A percentile compares a stretch with the other conserved stretches of the same genome.
phyloP scores from a whole-genome alignment of 2,888 invertebrate genomes.

The Adineta ricciae region DNA sequence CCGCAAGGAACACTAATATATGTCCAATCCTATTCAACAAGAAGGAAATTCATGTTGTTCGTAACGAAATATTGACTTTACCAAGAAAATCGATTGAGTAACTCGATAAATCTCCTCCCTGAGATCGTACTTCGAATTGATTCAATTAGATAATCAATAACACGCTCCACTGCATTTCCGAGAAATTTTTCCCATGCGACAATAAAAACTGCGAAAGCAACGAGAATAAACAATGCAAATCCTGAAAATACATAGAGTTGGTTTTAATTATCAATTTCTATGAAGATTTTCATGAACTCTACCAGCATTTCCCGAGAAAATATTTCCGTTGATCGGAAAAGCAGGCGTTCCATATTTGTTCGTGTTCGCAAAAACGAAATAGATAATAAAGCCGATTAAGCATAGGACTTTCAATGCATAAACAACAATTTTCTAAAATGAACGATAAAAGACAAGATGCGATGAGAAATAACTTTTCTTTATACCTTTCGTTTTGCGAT shows the following conservation, averaged over 20 bases:
- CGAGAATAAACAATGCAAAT: constrained; percentile 29
- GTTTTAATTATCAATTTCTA: neutral
- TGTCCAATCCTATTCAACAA: neutral
- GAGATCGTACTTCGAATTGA: too few species aligned
- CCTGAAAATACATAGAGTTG: neutral
- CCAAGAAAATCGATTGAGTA: neutral
- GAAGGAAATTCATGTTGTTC: too few species aligned
- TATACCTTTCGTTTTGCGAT: neutral
- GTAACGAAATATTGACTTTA: neutral
- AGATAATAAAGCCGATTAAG: constrained; percentile 24
- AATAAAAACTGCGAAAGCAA: constrained; percentile 1
- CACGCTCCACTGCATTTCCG: neutral
- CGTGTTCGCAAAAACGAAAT: constrained; percentile 31
- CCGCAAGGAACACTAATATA: neutral
- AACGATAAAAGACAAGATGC: neutral
- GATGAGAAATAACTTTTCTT: neutral
- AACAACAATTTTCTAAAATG: neutral
- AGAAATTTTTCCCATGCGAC: constrained; percentile 21
- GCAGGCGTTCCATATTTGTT: neutral
- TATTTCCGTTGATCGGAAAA: neutral
- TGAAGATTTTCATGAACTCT: neutral
- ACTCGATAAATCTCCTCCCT: neutral
- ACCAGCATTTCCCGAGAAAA: neutral
- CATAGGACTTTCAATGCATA: neutral
- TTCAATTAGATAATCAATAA: neutral